Base-by-base conservation (phyloP, 2,797 vertebrate species). In the Pteropus rufus region DNA sequence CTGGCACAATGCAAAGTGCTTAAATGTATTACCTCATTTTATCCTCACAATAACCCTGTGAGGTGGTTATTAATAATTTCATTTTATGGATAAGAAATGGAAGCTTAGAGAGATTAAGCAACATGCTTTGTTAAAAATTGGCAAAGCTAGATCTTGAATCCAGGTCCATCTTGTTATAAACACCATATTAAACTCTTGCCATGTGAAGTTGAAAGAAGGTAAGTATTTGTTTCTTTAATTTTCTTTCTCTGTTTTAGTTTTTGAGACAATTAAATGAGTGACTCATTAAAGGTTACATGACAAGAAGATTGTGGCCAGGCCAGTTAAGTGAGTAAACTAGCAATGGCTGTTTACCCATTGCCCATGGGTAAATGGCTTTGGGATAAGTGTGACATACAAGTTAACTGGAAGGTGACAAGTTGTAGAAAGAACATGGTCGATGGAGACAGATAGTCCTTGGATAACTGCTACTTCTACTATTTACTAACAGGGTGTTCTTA, bases 161-260 rank as follows among this genome's bases (percentile, higher is more conserved):
- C 4, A 44, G 14, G 11, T 69, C 69, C 81, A 10, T 58, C 60
- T 49, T 81, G 23, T 77, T 72, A 41, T 44, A 85, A 95, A 89
- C 56, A 60, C 3, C 14, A 31, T 69, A n/a, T 83, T 75, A 39
- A 89, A 67, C 36, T 91, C n/a, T 82, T 73, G 41, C 39, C 46
- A 58, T 29, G 10, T 46, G 19, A 64, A 76, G 31, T 85, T 60
- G 36, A 24, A 73, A 82, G 39, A 87, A 85, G 49, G 24, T 64
- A 93, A 72, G 16, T 36, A 58, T 15, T 70, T 81, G 46, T 67
- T 81, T 60, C 26, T 58, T 49, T 72, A 18, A 54, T 84, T 89
- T 97, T 91, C 31, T 69, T 81, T 89, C 58, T 91, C 89, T 88
- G 39, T 92, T 92, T 94, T 92, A 93, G 91, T 89, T 86, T 64